Conservation (phyloP, 2,797 vertebrate species). For the Periparus ater region DNA sequence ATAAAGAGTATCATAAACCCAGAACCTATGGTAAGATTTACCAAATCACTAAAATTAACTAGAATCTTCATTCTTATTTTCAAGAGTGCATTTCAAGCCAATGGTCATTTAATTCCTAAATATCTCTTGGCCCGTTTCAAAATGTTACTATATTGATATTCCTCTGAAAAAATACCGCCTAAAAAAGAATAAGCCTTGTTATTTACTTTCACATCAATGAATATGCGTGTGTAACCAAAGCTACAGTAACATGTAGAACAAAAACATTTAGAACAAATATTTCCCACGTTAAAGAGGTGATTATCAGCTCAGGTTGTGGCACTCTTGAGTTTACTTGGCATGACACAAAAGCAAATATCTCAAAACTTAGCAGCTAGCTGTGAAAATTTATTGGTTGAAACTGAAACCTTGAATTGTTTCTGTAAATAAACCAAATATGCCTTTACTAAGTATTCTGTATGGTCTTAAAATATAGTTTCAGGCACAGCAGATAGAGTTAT, state of each 20-base stretch:
- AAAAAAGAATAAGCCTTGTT: background rate
- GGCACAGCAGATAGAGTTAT: background rate
- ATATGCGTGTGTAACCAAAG: background rate
- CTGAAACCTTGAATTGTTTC: background rate
- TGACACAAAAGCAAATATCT: background rate
- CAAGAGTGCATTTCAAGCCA: background rate
- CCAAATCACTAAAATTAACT: background rate
- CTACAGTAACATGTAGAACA: background rate
- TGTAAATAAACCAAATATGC: background rate
- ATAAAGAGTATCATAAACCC: background rate
- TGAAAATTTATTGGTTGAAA: background rate
- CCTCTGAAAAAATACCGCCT: background rate
- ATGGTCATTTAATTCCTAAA: accelerated
- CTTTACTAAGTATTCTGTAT: background rate
- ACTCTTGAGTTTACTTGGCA: background rate
- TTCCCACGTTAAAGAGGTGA: background rate
- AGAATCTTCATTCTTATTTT: background rate
- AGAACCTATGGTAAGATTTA: background rate
- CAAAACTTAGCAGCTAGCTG: background rate
- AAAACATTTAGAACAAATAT: background rate
- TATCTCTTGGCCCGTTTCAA: background rate
- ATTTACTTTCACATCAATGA: background rate
- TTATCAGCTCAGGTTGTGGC: background rate
- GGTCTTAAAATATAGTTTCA: background rate
- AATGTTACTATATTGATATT: background rate